Evolutionary conservation across 2,888 invertebrate species (phyloP).

Genomic region (Ectemnius continuus): DNA sequence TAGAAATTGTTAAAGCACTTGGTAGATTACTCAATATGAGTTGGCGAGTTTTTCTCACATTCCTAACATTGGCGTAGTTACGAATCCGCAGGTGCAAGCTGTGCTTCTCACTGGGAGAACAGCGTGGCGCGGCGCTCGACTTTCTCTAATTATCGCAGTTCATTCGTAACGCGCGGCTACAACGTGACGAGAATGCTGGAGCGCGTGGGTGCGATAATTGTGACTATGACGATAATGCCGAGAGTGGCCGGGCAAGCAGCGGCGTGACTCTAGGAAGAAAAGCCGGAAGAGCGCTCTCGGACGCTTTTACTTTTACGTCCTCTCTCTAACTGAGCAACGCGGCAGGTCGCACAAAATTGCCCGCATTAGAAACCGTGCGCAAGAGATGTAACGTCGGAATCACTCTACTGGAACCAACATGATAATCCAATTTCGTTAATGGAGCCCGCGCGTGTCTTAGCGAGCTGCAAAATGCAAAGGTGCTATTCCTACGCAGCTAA

Average conservation of each 20-base stretch:
- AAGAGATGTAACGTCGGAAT: neutral
- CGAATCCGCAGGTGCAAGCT: no score
- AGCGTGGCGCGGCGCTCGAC: constrained; percentile 19
- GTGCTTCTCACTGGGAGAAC: no score
- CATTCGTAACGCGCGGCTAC: constrained; percentile 47
- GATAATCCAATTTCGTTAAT: no score
- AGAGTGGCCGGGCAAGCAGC: constrained; percentile 3
- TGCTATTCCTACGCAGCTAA: no score
- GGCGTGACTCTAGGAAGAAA: neutral
- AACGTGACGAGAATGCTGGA: constrained; percentile 11
- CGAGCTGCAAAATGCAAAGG: no score
- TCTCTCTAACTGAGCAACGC: neutral
- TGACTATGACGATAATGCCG: constrained; percentile 47
- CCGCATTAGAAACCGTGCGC: constrained; percentile 1
- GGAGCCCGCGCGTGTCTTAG: no score
- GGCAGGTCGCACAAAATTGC: neutral
- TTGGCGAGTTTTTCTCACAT: no score
- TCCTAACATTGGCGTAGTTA: no score
- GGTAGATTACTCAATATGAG: no score
- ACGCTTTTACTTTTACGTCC: neutral
- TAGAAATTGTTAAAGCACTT: no score
- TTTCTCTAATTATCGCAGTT: constrained; percentile 59
- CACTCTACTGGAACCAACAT: no score
- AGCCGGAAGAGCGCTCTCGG: neutral
- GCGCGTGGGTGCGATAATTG: constrained; percentile 45